Base-by-base conservation (phyloP, 2,113 vertebrate genomes). In the Cariama cristata region DNA sequence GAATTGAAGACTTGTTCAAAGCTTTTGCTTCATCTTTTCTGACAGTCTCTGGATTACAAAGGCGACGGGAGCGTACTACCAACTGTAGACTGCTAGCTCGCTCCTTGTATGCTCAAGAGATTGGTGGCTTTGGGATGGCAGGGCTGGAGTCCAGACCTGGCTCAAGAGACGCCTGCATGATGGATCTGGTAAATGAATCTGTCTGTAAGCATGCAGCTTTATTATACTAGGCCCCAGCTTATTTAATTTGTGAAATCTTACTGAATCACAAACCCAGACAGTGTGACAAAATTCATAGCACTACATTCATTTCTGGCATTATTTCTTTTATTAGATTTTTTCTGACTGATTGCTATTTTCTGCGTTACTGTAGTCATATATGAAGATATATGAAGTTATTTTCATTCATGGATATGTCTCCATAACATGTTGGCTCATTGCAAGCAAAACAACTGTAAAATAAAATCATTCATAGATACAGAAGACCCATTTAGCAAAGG, bases 181-280 rank as follows among this genome's bases (percentile, higher is more conserved):
- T 42, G 24, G 49, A 87, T 79, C 66, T 96, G n/a, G 69, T 45
- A 88, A 93, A 88, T 69, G 2, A 79, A 79, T 73, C 67, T 91
- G 23, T 56, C 87, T 88, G 42, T 56, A 85, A 94, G 50, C 35
- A 83, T 0, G 8, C 15, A 64, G 79, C n/a, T 90, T 94, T 60
- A 77, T 96, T 91, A 91, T 19, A 67, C 74, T 79, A 53, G 81
- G 62, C 44, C 44, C 33, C 14, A 49, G 26, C 1, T 90, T 69
- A 93, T 93, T 94, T 79, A 96, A 91, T 95, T 95, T 79, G 53
- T 82, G 40, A 95, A 96, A 95, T 86, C 63, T 42, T 93, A 53
- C 66, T 90, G 77, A 91, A 90, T 88, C 62, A 85, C 40, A 87
- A 79, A 90, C 33, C 27, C 64, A 96, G 92, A 64, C 35, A 93